phyloP scores from a whole-genome alignment of 2,888 invertebrate species.

The Plebejus melissa region DNA sequence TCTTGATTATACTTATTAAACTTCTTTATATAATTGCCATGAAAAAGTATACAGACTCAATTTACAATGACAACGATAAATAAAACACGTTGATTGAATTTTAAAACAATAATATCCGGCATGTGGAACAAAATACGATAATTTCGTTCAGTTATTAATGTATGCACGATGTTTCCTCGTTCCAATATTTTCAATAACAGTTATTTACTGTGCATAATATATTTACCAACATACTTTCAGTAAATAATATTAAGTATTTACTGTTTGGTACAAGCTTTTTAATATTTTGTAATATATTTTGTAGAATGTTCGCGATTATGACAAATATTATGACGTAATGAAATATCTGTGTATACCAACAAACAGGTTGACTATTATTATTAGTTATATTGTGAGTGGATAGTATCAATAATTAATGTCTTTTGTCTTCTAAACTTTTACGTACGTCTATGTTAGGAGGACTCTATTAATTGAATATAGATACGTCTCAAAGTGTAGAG shows the following conservation, averaged over 20 bases:
- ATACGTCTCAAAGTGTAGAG: too few species aligned
- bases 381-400: too few species aligned
- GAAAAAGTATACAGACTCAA: background rate
- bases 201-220: slow-evolving; percentile 18
- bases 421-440: too few species aligned
- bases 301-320: background rate
- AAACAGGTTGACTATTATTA: too few species aligned
- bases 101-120: slow-evolving; percentile 3
- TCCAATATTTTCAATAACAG: slow-evolving; percentile 19
- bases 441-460: too few species aligned
- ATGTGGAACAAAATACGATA: slow-evolving; percentile 6
- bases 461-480: too few species aligned
- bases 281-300: background rate
- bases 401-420: too few species aligned
- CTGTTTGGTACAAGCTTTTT: background rate
- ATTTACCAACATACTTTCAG: background rate
- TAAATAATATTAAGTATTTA: background rate
- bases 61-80: background rate
- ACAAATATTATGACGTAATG: background rate
- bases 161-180: slow-evolving; percentile 3
- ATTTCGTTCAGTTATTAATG: slow-evolving; percentile 8
- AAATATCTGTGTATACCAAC: too few species aligned
- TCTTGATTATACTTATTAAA: too few species aligned
- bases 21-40: too few species aligned
- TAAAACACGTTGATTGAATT: slow-evolving; percentile 5